Conservation (phyloP, 2,888 invertebrate genomes). For the Oxycera nigricornis region DNA sequence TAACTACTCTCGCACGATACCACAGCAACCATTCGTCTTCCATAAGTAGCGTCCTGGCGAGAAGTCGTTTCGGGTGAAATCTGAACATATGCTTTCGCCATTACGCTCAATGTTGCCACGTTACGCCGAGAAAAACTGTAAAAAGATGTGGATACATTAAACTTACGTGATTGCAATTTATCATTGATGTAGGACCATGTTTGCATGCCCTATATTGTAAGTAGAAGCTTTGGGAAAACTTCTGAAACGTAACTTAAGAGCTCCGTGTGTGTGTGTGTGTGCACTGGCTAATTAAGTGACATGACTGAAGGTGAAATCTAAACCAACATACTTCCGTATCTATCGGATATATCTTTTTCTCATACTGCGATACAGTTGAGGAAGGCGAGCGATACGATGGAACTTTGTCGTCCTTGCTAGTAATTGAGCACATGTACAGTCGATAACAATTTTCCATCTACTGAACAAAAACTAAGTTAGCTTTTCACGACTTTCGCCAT, state of each 20-base stretch:
- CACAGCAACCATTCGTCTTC: conserved; percentile 24
- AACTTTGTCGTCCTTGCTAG: neutral
- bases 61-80: conserved; percentile 34
- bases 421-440: neutral
- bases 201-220: no score
- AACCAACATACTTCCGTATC: no score
- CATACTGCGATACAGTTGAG: no score
- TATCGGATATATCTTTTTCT: no score
- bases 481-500: neutral
- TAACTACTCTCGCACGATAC: neutral
- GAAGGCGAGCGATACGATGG: no score
- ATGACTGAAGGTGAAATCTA: no score
- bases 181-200: conserved; percentile 25
- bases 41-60: conserved; percentile 24
- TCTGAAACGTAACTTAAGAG: no score
- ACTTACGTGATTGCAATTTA: conserved; percentile 42
- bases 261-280: no score
- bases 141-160: conserved; percentile 41
- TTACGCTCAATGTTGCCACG: conserved; percentile 38
- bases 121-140: conserved; percentile 35
- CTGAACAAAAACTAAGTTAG: neutral
- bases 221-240: no score
- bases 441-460: neutral
- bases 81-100: conserved; percentile 37
- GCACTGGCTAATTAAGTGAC: no score